Conservation (phyloP, 2,797 vertebrate species). For the Gouania willdenowi region DNA sequence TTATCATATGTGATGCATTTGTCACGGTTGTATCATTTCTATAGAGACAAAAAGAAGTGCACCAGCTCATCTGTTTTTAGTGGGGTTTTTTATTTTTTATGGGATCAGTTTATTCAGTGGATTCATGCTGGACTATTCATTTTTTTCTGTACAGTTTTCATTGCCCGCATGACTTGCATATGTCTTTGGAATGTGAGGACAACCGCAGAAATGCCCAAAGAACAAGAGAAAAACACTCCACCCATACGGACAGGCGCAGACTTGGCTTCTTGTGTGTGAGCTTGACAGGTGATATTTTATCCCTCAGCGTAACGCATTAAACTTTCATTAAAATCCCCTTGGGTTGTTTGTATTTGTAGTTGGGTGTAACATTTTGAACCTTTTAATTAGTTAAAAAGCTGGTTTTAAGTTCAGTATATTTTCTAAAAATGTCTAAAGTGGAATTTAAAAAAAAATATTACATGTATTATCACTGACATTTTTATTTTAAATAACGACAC, state of each 20-base stretch:
- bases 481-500: too few species aligned
- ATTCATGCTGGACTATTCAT: conserved; percentile 23
- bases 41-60: too few species aligned
- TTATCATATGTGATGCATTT: not conserved
- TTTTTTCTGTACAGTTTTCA: conserved; percentile 13
- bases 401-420: too few species aligned
- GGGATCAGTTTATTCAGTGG: conserved; percentile 13
- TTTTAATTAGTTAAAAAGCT: too few species aligned
- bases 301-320: too few species aligned
- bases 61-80: too few species aligned
- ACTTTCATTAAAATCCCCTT: too few species aligned
- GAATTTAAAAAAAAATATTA: too few species aligned
- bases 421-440: too few species aligned
- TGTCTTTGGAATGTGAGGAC: conserved; percentile 46
- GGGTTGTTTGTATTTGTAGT: too few species aligned
- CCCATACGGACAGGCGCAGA: conserved; percentile 8
- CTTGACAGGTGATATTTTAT: not conserved
- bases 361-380: too few species aligned
- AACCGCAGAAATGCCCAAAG: conserved; percentile 20
- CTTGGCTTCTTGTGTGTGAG: not conserved
- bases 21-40: not conserved
- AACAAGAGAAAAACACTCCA: conserved; percentile 15
- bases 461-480: too few species aligned
- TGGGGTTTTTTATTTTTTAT: conserved; percentile 11
- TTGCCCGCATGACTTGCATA: conserved; percentile 38